Percentiles rank a stretch among this genome's conserved stretches.
phyloP scores from a whole-genome alignment of 2,888 invertebrate genomes.

The Rotaria socialis region DNA sequence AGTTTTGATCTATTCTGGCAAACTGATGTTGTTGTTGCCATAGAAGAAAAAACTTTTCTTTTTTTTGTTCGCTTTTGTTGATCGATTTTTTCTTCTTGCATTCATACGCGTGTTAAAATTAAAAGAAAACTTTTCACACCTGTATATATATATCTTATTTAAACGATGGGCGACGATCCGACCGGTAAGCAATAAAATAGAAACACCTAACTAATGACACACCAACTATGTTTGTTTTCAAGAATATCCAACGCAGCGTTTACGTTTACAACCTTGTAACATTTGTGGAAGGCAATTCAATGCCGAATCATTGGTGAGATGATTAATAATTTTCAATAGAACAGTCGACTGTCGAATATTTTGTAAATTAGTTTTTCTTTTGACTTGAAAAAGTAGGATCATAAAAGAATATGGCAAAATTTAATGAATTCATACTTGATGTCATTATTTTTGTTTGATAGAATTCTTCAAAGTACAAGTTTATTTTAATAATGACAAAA shows the following conservation, averaged over 20 bases:
- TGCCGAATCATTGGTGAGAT: constrained; percentile 66
- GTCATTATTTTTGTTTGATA: neutral
- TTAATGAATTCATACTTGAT: neutral
- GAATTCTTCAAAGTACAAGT: neutral
- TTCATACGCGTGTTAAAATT: neutral
- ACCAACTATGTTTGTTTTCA: neutral
- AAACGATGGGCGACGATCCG: neutral
- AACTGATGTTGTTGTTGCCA: neutral
- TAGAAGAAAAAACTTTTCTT: neutral
- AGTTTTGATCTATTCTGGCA: neutral
- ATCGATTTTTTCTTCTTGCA: neutral
- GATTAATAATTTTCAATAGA: neutral
- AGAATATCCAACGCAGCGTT: neutral
- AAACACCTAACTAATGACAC: neutral
- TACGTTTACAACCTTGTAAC: constrained; percentile 68
- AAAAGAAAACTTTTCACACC: neutral
- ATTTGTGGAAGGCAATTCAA: constrained; percentile 79
- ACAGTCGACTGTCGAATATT: too few relatives aligned
- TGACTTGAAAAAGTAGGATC: too few relatives aligned
- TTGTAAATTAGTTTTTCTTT: too few relatives aligned
- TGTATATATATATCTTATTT: neutral
- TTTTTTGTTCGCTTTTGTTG: neutral
- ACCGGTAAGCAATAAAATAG: neutral
- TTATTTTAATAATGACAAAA: neutral
- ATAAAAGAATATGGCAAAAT: too few relatives aligned